A percentile compares a stretch with the other conserved stretches of the same genome.
Evolutionary conservation across 2,113 vertebrate species (phyloP).

Genomic region (Gambusia affinis): DNA sequence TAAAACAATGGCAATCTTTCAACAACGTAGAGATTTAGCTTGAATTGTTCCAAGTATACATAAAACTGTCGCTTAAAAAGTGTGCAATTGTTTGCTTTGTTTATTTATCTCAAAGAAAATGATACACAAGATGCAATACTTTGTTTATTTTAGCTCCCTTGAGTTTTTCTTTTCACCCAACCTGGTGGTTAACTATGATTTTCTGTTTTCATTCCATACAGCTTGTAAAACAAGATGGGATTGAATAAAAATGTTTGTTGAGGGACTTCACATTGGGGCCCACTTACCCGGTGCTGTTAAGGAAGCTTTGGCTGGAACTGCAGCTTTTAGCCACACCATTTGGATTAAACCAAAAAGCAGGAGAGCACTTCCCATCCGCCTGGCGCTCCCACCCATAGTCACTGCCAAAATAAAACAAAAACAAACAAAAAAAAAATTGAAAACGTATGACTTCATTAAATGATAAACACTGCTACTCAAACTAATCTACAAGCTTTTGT

Average conservation of each 20-base stretch:
- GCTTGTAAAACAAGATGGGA: conserved; percentile 42
- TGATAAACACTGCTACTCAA: conserved; percentile 52
- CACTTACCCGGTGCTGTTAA: conserved; percentile 95
- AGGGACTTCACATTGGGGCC: conserved; percentile 50
- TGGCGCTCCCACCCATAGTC: conserved; percentile 95
- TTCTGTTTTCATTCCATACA: conserved; percentile 43
- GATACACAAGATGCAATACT: conserved; percentile 20
- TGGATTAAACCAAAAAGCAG: conserved; percentile 95
- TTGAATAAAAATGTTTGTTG: conserved; percentile 48
- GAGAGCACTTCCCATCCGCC: conserved; percentile 87
- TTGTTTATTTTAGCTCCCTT: background rate
- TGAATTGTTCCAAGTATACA: background rate
- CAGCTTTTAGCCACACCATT: conserved; percentile 86
- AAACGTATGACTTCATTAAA: conserved; percentile 52
- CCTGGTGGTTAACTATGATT: conserved; percentile 26
- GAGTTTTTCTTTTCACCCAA: conserved; percentile 7
- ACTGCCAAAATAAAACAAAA: conserved; percentile 74
- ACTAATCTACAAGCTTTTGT: conserved; percentile 50
- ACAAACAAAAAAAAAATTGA: conserved; percentile 23
- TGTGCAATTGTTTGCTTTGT: background rate
- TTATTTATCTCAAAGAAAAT: conserved; percentile 22
- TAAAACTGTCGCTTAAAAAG: background rate
- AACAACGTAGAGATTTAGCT: conserved; percentile 16
- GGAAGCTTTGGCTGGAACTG: conserved; percentile 87
- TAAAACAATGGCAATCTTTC: background rate